Evolutionary conservation across 2,113 vertebrate species (phyloP), one percentile per base, ranked within the genome.

Genomic region (Mellivora capensis): DNA sequence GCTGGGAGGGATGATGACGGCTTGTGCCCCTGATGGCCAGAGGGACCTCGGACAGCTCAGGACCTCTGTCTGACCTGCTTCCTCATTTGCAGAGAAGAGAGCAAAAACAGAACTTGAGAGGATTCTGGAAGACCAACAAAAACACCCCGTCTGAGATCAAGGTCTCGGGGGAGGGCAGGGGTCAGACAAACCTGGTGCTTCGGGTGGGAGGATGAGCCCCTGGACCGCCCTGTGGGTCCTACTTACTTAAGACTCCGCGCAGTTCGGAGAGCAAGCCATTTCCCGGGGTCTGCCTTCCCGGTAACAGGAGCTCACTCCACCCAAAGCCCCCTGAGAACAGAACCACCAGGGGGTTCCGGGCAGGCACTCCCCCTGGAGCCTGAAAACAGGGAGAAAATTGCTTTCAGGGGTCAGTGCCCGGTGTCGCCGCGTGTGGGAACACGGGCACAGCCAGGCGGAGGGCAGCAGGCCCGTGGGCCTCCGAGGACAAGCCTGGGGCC

Each of bases 11-110:
- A 44, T 7, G 14, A 42, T 2, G 10, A 23, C 42, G 2, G 2
- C n/a, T 27, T 4, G 3, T 8, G 27, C 86, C 49, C 47, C 67
- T 4, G n/a, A 5, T 2, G 13, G 17, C 54, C 29, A 1, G 23
- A 44, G 54, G 42, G 44, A 4, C 13, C 15, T 0, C 1, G 34
- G 42, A 13, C 17, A 2, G 12, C 6, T 21, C 47, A 0, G 52
- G 29, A 7, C 6, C 42, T 37, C 37, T 59, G 37, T 37, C 67
- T 42, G 42, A 62, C 13, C 34, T 8, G n/a, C 29, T 52, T 9
- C 20, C 10, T 80, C 3, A 0, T 39, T 49, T 42, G n/a, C 14
- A 10, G 25, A 6, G 14, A 42, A 80, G 4, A 49, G 23, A 42
- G 27, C 54, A 57, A 76, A 72, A 20, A 21, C 11, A 12, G 62